Evolutionary conservation across 1,140 invertebrate species (phyloP).

Genomic region (Psix sp.): DNA sequence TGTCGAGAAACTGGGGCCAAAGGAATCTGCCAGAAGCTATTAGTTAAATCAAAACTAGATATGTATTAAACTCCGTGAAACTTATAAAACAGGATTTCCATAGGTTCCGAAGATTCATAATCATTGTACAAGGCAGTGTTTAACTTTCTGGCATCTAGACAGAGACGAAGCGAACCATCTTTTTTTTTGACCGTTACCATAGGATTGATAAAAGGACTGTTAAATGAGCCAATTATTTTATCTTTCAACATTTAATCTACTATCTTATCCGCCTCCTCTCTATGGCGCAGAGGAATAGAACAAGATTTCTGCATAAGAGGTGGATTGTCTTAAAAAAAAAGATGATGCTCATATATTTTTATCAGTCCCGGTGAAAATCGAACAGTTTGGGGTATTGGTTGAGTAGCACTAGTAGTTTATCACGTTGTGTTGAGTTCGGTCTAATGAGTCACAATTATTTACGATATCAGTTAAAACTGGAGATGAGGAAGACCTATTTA

Average conservation of each 20-base stretch:
- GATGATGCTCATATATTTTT: neutral
- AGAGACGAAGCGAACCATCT: neutral
- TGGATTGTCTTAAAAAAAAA: neutral
- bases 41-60: constrained; percentile 63
- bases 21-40: constrained; percentile 69
- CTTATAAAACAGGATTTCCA: constrained; percentile 60
- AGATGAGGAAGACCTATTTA: too few species aligned
- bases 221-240: neutral
- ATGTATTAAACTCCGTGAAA: constrained; percentile 47
- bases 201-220: constrained; percentile 8
- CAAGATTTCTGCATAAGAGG: constrained; percentile 1
- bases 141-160: constrained; percentile 9
- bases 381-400: neutral
- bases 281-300: neutral
- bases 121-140: constrained; percentile 28
- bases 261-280: constrained; percentile 2
- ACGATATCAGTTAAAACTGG: too few species aligned
- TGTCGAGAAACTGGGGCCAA: constrained; percentile 55
- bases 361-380: neutral
- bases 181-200: constrained; percentile 9
- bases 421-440: too few species aligned
- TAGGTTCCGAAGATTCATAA: constrained; percentile 54
- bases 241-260: neutral
- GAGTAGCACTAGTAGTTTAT: too few species aligned
- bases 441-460: too few species aligned